Evolutionary conservation across 2,797 vertebrate genomes (phyloP).

Genomic region (Silurus aristotelis): DNA sequence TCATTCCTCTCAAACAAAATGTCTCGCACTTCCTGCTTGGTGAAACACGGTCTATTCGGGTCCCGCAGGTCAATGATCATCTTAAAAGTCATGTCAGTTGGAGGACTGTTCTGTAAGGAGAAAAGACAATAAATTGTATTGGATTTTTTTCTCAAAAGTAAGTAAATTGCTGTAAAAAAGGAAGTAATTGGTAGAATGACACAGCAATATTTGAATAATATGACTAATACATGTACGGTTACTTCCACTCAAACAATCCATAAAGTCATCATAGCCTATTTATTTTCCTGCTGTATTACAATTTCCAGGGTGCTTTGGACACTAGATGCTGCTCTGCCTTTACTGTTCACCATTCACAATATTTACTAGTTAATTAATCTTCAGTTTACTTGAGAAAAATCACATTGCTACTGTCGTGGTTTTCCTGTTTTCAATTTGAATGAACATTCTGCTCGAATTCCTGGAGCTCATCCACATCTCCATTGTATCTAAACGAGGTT

Average conservation of each 20-base stretch:
- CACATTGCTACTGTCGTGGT: background rate
- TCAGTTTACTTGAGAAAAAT: background rate
- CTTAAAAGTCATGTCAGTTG: slow-evolving; percentile 58
- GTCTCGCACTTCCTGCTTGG: slow-evolving; percentile 88
- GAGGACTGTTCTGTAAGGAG: slow-evolving; percentile 58
- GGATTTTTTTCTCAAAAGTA: background rate
- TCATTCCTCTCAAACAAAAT: slow-evolving; percentile 92
- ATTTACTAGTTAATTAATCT: background rate
- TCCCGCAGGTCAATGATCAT: slow-evolving; percentile 66
- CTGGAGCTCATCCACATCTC: background rate
- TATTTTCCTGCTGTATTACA: background rate
- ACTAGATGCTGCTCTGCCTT: background rate
- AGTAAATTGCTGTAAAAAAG: background rate
- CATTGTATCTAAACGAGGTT: background rate
- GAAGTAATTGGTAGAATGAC: background rate
- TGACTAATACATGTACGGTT: slow-evolving; percentile 1
- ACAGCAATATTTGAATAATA: slow-evolving; percentile 8
- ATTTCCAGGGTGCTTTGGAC: background rate
- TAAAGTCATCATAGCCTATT: background rate
- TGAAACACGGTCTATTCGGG: slow-evolving; percentile 80
- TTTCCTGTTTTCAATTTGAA: background rate
- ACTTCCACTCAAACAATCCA: background rate
- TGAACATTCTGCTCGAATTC: background rate
- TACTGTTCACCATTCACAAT: background rate
- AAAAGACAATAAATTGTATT: slow-evolving; percentile 12